Evolutionary conservation across 2,888 invertebrate species (phyloP), one percentile per base, ranked within the genome.

Genomic region (Lamellibrachia satsuma): DNA sequence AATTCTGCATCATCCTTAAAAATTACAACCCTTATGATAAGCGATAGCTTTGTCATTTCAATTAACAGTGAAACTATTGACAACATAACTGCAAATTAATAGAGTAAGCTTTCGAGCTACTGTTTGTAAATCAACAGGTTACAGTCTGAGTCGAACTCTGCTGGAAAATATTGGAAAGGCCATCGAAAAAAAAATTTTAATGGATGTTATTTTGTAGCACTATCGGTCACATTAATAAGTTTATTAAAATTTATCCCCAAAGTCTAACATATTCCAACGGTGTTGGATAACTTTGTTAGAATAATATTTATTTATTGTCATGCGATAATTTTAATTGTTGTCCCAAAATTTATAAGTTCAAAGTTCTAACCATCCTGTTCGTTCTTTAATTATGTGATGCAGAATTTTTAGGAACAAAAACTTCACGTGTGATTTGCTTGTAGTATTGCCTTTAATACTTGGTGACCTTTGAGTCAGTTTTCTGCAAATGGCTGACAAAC

Each of bases 1-100:
- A 75, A 75, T 75, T 75, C 75, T 75, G 75, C 75, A 75, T 75
- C 75, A 22, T 75, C 75, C 57, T 57, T 57, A 57, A 57, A 57
- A 11, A 2, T 9, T 55, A 55, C 55, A 55, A 55, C 7, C 7
- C 55, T 39, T 39, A 39, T 39, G 39, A 39, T 39, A 39, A 1
- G 39, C 39, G 8, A 55, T 55, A 55, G 7, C n/a, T 11, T 75
- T 1, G 75, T 75, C 15, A 75, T 75, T 75, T 75, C 22, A 75
- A 22, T 75, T 75, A 75, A 75, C 15, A 15, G 75, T 75, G 6
- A 15, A 22, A 1, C 55, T 75, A 22, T 75, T 75, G 6, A 75
- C 22, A 15, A 22, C 22, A 75, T 75, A 15, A 60, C 0, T 60
- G 4, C 22, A 39, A 39, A 39, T 39, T 39, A 39, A 39, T 39